Evolutionary conservation across 2,113 vertebrate species (phyloP), one percentile per base, ranked within the genome.

Genomic region (Pterophyllum scalare): DNA sequence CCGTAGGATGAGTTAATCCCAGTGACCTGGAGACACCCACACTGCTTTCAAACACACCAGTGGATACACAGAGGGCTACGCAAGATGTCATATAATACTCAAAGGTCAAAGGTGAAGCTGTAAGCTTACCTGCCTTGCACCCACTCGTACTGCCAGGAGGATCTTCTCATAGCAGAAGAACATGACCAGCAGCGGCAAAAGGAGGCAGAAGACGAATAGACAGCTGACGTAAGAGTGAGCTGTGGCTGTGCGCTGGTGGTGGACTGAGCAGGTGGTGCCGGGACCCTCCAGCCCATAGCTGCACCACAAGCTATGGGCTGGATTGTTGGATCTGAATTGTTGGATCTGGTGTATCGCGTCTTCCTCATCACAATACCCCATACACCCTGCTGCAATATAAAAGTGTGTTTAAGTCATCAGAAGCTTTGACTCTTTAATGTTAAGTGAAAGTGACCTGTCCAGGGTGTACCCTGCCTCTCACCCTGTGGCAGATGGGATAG

Each of bases 101-200:
- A n/a, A n/a, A 31, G 75, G 77, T 89, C 87, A 84, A 38, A 89
- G 82, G 75, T 84, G 54, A 82, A 58, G 5, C 57, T 20, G 12
- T 3, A 3, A 3, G 2, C 70, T 80, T 43, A 93, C 89, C 84
- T 84, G 86, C 22, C 61, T 65, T 0, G 59, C 38, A 40, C 85
- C 62, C 0, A 9, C 85, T 35, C 74, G 82, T 8, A 91, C 82
- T 17, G 88, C 88, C 81, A 92, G 62, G 77, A 92, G 59, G 70
- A 93, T 92, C 84, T 81, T 87, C 65, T 89, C 75, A 2, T 93
- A 93, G 81, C 89, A 92, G 83, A 90, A 89, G 38, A 91, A 22
- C 91, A 93, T 91, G 46, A 91, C 75, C 62, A 90, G 67, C 77
- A 91, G 84, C 0, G 91, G 91, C 77, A 92, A 77, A 6, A 92